Evolutionary conservation across 2,888 invertebrate genomes (phyloP).

Genomic region (Macroteleia sp.): DNA sequence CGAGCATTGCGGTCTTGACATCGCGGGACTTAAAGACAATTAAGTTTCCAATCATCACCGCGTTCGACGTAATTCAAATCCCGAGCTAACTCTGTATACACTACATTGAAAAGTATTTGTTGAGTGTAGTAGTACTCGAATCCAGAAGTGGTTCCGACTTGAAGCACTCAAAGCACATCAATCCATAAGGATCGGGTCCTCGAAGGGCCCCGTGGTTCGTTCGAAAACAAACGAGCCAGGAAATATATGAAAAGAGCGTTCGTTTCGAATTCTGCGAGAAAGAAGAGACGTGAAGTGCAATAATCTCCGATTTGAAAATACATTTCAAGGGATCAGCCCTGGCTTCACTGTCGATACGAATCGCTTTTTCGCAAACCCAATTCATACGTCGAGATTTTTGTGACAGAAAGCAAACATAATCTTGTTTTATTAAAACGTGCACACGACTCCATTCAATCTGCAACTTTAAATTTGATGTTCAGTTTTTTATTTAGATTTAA

Average conservation of each 20-base stretch:
- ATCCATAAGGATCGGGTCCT: slow-evolving; percentile 61
- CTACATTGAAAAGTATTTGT: slow-evolving; percentile 55
- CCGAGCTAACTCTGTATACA: slow-evolving; percentile 29
- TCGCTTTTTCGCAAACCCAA: slow-evolving; percentile 69
- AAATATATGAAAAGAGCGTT: slow-evolving; percentile 61
- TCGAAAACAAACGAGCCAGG: slow-evolving; percentile 58
- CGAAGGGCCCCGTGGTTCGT: slow-evolving; percentile 50
- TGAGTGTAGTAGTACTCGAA: slow-evolving; percentile 56
- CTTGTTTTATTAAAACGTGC: slow-evolving; percentile 53
- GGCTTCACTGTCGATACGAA: slow-evolving; percentile 63
- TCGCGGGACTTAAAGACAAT: slow-evolving; percentile 20
- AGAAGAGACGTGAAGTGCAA: slow-evolving; percentile 68
- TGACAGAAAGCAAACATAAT: slow-evolving; percentile 54
- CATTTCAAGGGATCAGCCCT: slow-evolving; percentile 69
- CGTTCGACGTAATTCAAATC: slow-evolving; percentile 26
- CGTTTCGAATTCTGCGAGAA: slow-evolving; percentile 29
- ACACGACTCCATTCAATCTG: slow-evolving; percentile 19
- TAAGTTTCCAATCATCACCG: slow-evolving; percentile 48
- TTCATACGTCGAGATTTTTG: slow-evolving; percentile 54
- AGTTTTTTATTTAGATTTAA: slow-evolving; percentile 18
- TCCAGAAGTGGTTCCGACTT: slow-evolving; percentile 56
- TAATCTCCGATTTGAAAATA: slow-evolving; percentile 71
- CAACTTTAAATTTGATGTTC: slow-evolving; percentile 1
- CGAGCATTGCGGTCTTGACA: background rate
- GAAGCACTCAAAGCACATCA: slow-evolving; percentile 61